phyloP scores from a whole-genome alignment of 2,113 vertebrate genomes.

The Alaudala cheleensis region DNA sequence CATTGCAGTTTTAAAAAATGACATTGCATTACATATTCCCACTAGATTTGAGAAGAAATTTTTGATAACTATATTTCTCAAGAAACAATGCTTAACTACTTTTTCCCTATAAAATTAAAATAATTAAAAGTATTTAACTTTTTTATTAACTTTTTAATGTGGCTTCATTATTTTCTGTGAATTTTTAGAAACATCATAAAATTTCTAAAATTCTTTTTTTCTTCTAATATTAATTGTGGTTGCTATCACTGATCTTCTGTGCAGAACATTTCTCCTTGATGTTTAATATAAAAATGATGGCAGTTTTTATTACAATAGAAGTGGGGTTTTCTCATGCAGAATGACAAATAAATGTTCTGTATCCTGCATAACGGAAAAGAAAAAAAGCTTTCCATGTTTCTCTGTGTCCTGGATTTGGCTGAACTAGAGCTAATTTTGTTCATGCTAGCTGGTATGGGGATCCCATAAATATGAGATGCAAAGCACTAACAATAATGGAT shows the following conservation, averaged over 20 bases:
- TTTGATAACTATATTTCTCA: background rate
- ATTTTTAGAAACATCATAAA: background rate
- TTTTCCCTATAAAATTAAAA: background rate
- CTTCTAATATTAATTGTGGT: background rate
- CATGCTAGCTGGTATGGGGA: background rate
- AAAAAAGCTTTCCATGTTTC: background rate
- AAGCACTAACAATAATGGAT: background rate
- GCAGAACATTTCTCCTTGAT: background rate
- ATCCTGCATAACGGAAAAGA: background rate
- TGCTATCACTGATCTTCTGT: background rate
- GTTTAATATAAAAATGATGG: background rate
- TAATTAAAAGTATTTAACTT: fast-evolving
- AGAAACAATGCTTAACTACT: fast-evolving
- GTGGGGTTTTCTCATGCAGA: fast-evolving
- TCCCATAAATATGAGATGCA: background rate
- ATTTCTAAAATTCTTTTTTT: background rate
- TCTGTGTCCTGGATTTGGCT: background rate
- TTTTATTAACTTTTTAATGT: background rate
- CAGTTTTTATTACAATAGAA: background rate
- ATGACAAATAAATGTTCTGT: background rate
- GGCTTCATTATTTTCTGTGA: background rate
- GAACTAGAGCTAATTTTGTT: background rate
- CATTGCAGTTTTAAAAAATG: background rate
- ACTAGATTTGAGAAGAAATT: background rate
- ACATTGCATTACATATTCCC: background rate